Evolutionary conservation across 2,797 vertebrate species (phyloP).

Genomic region (Brachyalestes nurse): DNA sequence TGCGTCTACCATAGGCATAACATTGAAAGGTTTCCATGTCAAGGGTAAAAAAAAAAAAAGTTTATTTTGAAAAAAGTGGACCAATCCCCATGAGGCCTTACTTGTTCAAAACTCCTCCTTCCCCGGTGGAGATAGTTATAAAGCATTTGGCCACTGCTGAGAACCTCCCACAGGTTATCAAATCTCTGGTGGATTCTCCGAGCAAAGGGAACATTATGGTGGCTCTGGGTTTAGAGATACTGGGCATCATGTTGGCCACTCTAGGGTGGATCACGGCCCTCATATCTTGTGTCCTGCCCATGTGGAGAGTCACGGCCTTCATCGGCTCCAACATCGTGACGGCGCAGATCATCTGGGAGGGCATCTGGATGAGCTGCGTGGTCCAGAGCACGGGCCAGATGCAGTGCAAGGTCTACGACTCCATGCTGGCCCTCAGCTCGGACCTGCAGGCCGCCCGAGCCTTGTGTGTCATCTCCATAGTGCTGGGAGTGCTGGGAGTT

Average conservation of each 20-base stretch:
- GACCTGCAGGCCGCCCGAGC: conserved; percentile 90
- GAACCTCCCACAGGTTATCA: conserved; percentile 17
- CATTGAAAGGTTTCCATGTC: conserved; percentile 69
- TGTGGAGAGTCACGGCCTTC: conserved; percentile 91
- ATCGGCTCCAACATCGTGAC: conserved; percentile 88
- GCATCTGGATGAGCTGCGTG: conserved; percentile 90
- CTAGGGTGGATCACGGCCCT: conserved; percentile 86
- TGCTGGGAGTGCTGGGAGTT: conserved; percentile 83
- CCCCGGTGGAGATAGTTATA: conserved; percentile 51
- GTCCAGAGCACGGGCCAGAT: conserved; percentile 87
- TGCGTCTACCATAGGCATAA: conserved; percentile 5
- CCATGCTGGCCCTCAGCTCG: conserved; percentile 81
- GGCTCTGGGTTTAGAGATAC: conserved; percentile 87
- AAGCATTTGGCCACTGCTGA: conserved; percentile 49
- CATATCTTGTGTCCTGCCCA: conserved; percentile 84
- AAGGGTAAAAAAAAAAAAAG: conserved; percentile 50
- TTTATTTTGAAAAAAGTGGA: conserved; percentile 54
- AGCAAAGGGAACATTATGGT: conserved; percentile 66
- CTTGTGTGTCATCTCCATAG: conserved; percentile 84
- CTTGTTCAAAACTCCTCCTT: conserved; percentile 65
- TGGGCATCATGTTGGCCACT: conserved; percentile 80
- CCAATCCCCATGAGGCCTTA: conserved; percentile 65
- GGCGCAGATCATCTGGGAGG: conserved; percentile 84
- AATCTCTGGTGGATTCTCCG: conserved; percentile 5
- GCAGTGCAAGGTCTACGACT: conserved; percentile 87